These are phyloP conservation scores for Bilobella aurantiaca DNA, from an alignment of 1,140 invertebrate species.

Conservation along the genomic window DNA sequence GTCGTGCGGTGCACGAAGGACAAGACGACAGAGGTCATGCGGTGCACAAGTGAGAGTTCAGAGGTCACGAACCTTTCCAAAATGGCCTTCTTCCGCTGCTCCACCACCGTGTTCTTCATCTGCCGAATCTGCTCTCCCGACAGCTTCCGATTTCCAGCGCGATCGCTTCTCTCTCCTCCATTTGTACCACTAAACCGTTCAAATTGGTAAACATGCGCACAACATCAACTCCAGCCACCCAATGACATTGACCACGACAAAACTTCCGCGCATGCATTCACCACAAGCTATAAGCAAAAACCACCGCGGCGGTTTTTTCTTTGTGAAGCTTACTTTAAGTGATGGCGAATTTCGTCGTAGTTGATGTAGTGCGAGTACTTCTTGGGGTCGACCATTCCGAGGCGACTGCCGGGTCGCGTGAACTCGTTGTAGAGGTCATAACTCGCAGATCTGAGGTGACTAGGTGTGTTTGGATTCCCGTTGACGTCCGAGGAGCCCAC, in stretches of 20 bases:
- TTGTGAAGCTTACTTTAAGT: conserved; percentile 51
- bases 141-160: conserved; percentile 20
- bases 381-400: conserved; percentile 47
- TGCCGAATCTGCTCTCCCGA: conserved; percentile 28
- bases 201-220: not conserved
- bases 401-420: conserved; percentile 46
- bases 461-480: conserved; percentile 22
- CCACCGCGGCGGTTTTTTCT: too few species aligned
- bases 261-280: too few species aligned
- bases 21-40: not conserved
- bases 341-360: conserved; percentile 71
- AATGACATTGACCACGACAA: not conserved
- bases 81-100: conserved; percentile 35
- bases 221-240: not conserved
- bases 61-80: conserved; percentile 33
- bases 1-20: not conserved
- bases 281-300: not conserved
- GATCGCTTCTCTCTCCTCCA: not conserved
- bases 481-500: conserved; percentile 33
- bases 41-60: not conserved
- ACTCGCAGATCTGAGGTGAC: conserved; percentile 43
- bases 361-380: conserved; percentile 69
- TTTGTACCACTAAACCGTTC: not conserved
- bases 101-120: conserved; percentile 33
- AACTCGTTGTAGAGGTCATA: conserved; percentile 42